Evolutionary conservation across 2,113 vertebrate species (phyloP).

Genomic region (Ageneiosus marmoratus): DNA sequence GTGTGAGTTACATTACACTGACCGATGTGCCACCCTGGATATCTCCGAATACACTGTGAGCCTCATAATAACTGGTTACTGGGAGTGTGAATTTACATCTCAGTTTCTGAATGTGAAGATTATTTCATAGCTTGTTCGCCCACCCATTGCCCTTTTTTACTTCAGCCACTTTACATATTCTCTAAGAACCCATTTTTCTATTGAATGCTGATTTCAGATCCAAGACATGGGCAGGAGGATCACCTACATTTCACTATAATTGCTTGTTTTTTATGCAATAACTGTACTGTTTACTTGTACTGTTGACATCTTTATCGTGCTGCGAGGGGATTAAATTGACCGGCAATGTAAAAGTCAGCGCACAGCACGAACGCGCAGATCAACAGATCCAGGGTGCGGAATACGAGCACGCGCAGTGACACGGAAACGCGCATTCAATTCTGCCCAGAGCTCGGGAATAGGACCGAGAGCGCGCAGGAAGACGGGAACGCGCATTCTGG

Average conservation of each 20-base stretch:
- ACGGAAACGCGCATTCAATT: neutral
- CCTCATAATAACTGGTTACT: neutral
- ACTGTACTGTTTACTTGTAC: neutral
- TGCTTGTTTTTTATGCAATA: neutral
- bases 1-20: neutral
- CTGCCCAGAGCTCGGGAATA: neutral
- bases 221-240: neutral
- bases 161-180: neutral
- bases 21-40: neutral
- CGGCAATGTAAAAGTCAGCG: neutral
- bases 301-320: neutral
- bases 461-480: neutral
- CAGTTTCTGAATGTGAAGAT: neutral
- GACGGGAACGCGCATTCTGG: neutral
- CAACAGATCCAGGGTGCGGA: neutral
- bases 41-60: neutral
- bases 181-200: neutral
- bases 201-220: neutral
- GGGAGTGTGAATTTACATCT: neutral
- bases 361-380: neutral
- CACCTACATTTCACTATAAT: neutral
- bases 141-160: neutral
- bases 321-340: too few relatives aligned
- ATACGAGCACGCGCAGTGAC: neutral
- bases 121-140: neutral